A percentile compares a stretch with the other conserved stretches of the same genome.
phyloP scores from a whole-genome alignment of 2,113 vertebrate species.

The Varanus komodoensis region DNA sequence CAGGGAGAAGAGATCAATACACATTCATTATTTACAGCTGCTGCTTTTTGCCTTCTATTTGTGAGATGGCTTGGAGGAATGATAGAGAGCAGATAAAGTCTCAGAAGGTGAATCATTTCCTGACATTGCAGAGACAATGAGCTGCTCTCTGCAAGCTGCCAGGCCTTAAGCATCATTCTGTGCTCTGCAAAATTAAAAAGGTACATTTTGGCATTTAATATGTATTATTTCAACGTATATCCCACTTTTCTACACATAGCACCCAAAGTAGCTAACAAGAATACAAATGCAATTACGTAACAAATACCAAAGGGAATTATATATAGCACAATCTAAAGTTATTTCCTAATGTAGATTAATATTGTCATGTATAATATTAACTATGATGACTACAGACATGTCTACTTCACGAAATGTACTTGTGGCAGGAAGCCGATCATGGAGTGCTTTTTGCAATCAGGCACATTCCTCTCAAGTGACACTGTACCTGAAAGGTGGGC shows the following conservation, averaged over 20 bases:
- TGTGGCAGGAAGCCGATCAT: background rate
- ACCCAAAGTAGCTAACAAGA: background rate
- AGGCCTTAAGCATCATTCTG: constrained; percentile 47
- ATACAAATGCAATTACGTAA: background rate
- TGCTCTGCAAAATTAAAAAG: constrained; percentile 63
- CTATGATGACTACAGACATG: background rate
- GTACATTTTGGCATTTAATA: constrained; percentile 22
- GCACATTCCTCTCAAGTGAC: background rate
- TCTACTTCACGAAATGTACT: background rate
- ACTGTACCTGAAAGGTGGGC: background rate
- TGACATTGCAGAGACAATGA: constrained; percentile 71
- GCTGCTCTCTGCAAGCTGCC: constrained; percentile 46
- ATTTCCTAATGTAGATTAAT: background rate
- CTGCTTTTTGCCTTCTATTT: constrained; percentile 76
- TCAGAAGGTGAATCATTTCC: constrained; percentile 59
- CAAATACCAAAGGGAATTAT: constrained; percentile 3
- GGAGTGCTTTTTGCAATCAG: background rate
- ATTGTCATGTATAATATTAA: background rate
- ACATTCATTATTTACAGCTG: constrained; percentile 47
- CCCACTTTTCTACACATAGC: background rate
- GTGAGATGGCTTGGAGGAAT: constrained; percentile 72
- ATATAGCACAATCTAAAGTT: background rate
- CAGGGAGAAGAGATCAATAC: constrained; percentile 39
- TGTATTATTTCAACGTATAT: background rate
- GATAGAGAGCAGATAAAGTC: constrained; percentile 26